Percentiles rank a stretch among this genome's conserved stretches.
phyloP scores from a whole-genome alignment of 2,113 vertebrate genomes.

The Haemorhous mexicanus region DNA sequence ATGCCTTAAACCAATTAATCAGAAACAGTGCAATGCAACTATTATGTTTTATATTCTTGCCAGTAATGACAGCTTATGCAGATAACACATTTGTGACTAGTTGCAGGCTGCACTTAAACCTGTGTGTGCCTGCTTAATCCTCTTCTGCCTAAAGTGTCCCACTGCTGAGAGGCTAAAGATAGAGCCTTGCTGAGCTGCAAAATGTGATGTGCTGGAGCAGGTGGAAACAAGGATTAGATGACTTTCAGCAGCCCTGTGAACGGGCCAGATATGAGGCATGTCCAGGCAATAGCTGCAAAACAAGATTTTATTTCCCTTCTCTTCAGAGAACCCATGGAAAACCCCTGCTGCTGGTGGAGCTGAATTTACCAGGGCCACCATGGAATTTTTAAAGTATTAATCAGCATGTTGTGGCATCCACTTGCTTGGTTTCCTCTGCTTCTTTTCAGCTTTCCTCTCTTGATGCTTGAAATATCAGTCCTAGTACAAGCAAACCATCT shows the following conservation, averaged over 20 bases:
- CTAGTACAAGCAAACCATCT: background rate
- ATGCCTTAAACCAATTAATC: conserved; percentile 38
- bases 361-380: background rate
- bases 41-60: background rate
- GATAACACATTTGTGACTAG: background rate
- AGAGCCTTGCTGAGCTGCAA: background rate
- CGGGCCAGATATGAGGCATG: background rate
- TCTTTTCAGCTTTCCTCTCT: background rate
- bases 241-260: background rate
- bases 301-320: background rate
- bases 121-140: conserved; percentile 10
- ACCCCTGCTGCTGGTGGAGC: background rate
- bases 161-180: conserved; percentile 34
- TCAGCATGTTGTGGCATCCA: background rate
- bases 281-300: background rate
- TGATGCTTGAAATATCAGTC: background rate
- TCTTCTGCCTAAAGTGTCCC: conserved; percentile 4
- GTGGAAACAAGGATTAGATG: conserved; percentile 15
- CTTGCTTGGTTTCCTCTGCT: background rate
- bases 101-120: background rate
- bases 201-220: background rate
- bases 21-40: background rate
- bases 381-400: background rate
- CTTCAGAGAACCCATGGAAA: background rate
- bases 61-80: background rate